Conservation (phyloP, 2,888 invertebrate genomes). For the Agonopterix arenella region DNA sequence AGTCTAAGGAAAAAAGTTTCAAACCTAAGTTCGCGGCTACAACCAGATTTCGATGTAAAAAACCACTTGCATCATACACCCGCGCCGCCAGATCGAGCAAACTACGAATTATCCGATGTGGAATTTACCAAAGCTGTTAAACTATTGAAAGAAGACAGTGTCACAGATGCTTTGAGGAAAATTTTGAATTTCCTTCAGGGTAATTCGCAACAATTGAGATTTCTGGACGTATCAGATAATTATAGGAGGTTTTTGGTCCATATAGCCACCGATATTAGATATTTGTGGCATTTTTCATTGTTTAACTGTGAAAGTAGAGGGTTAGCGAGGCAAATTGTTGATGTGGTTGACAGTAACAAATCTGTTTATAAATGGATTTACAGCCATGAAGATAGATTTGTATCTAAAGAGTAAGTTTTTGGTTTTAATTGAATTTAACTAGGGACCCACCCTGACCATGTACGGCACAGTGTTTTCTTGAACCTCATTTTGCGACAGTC, state of each 20-base stretch:
- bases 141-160: constrained; percentile 1
- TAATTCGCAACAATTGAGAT: constrained; percentile 15
- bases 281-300: constrained; percentile 11
- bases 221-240: constrained; percentile 14
- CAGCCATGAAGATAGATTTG: constrained; percentile 13
- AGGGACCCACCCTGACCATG: too few relatives aligned
- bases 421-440: neutral
- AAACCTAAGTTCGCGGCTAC: neutral
- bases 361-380: constrained; percentile 14
- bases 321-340: constrained; percentile 17
- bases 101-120: too few relatives aligned
- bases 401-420: constrained; percentile 16
- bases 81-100: too few relatives aligned
- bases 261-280: constrained; percentile 16
- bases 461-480: too few relatives aligned
- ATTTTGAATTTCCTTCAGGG: constrained; percentile 21
- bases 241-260: constrained; percentile 22
- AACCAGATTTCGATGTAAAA: constrained; percentile 5
- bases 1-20: neutral
- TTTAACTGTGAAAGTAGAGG: constrained; percentile 12
- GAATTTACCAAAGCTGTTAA: constrained; percentile 11
- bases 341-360: constrained; percentile 15
- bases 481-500: too few relatives aligned
- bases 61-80: neutral
- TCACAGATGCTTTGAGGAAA: neutral